Base-by-base conservation (phyloP, 2,888 invertebrate genomes). In the Pandemis cinnamomeana region DNA sequence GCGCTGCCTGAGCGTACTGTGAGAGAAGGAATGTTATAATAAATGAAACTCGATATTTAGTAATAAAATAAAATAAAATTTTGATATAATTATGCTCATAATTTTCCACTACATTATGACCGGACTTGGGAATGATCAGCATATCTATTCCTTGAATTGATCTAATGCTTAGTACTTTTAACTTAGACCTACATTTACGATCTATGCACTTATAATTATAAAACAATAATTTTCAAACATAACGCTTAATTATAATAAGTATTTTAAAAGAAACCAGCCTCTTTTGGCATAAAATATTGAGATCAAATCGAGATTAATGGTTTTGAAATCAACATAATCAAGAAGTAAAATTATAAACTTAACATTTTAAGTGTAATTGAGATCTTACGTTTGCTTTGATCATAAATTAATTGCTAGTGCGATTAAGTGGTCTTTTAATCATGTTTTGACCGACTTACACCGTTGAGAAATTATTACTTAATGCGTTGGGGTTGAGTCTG, bases 1-100 rank as follows among this genome's bases (percentile, higher is more conserved):
- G 58, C 58, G 58, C 58, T 27, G 27, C 58, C 27, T 27, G 27
- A 58, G 58, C 58, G 27, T 27, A 58, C 58, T 58, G 58, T 58
- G 58, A 58, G 27, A 48, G 48, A 48, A 8, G 48, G 48, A 6
- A 48, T 48, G 4, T 11, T 13, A 48, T 48, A 48, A 13, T 13
- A 11, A 48, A 48, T n/a, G 48, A 48, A 48, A 48, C 48, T 48
- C 48, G 5, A 48, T 13, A 13, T 0, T 13, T 48, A 48, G 4
- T 4, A 48, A 48, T 13, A 5, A 48, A 20, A 20, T 20, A 20
- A 20, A 10, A 44, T 7, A 44, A 44, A 44, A 44, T 7, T 13
- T 13, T 13, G n/a, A 0, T 48, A 48, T 48, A 48, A 48, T 48
- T 48, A 48, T 13, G 11, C 5, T 48, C 48, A 13, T 13, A 48